Base-by-base conservation (phyloP, 2,888 invertebrate species). In the Drosophila algonquin region DNA sequence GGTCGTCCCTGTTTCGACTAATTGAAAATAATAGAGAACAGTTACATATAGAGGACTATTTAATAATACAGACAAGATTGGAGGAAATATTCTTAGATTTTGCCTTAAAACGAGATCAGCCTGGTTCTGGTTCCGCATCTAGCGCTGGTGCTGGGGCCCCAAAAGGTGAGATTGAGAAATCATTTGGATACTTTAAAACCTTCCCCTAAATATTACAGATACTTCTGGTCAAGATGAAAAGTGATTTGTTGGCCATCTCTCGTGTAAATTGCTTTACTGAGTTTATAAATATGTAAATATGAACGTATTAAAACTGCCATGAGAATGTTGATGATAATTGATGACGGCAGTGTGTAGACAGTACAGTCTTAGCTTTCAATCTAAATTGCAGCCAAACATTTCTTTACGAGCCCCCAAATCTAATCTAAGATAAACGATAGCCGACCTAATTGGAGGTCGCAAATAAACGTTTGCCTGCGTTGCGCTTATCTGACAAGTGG, bases 51-150 rank as follows among this genome's bases (percentile, higher is more conserved):
- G 95, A 95, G 84, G 96, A 96, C 90, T 97, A 96, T 91, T 94
- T 94, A 40, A 94, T 97, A 53, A 94, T 95, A 54, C 96, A 96
- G 90, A 96, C 96, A 0, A 95, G 95, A 0, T 92, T 96, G 18
- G 96, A 96, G 90, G 96, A 96, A 92, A 95, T 96, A 65, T 95
- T 95, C 90, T 88, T 95, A 44, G 93, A 94, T 75, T 94, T 95
- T 80, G 95, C 95, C 1, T 10, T 53, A 0, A 45, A 53, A 1
- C 27, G 32, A 4, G 14, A 14, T 6, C 10, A 12, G 32, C 8
- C 30, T 30, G 30, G 30, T 30, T 7, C 30, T 4, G 24, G 27
- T 27, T 7, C 27, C 7, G 27, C 18, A 18, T 18, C 18, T 18
- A 18, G 21, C 21, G 1, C 21, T 2, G 24, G 27, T 27, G 7